These are phyloP conservation scores for Scopus umbretta DNA, from an alignment of 2,113 vertebrate genomes.

Conservation along the genomic window DNA sequence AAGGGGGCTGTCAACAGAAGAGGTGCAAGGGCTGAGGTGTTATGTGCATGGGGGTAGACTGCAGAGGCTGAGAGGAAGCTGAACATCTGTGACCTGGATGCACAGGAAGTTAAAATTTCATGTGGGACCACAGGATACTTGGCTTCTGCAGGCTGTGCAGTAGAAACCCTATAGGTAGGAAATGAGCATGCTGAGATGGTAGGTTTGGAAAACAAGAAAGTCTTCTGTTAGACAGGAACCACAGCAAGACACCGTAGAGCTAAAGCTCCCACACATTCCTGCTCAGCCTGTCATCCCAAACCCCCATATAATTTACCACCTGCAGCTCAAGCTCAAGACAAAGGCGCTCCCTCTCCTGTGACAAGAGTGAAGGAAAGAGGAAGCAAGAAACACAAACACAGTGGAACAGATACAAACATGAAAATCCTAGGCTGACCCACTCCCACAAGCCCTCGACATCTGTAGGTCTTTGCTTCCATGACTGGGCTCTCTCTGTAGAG, in stretches of 20 bases:
- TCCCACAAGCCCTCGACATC: background rate
- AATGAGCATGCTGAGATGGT: background rate
- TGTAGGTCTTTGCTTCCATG: background rate
- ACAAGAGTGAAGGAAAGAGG: background rate
- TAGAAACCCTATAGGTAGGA: background rate
- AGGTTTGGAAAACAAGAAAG: background rate
- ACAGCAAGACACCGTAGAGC: background rate
- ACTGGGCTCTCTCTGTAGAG: background rate
- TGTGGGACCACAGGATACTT: background rate
- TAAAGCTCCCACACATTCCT: background rate
- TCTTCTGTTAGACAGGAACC: background rate
- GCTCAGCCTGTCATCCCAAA: background rate
- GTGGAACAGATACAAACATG: background rate
- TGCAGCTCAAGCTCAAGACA: background rate
- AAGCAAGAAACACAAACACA: background rate
- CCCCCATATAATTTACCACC: background rate
- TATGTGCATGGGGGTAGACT: background rate
- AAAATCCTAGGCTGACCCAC: background rate
- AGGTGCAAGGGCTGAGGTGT: background rate
- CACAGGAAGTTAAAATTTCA: fast-evolving
- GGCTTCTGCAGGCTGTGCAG: background rate
- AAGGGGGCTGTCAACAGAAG: background rate
- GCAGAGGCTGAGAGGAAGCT: background rate
- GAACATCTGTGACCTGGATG: background rate
- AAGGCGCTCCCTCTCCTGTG: background rate